Evolutionary conservation across 2,888 invertebrate genomes (phyloP), one percentile per base, ranked within the genome.

Genomic region (Drosophila ezoana): DNA sequence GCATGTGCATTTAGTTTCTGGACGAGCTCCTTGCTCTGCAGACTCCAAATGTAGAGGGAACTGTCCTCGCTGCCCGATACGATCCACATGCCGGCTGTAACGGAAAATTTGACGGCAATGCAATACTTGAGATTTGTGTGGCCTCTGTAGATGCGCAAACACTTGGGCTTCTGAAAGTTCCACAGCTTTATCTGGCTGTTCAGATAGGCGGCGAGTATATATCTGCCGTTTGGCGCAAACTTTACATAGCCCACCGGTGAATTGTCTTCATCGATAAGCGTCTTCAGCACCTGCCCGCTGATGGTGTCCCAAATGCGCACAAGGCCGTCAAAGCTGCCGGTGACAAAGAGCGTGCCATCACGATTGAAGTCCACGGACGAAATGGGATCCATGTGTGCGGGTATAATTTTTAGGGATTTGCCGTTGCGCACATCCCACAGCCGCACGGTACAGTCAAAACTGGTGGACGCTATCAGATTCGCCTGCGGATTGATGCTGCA

Each of bases 1-100:
- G 98, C 97, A 91, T 99, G 99, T 0, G 99, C 99, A 81, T 96
- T 96, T 63, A 99, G 93, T 93, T 98, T 97, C 93, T 99, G 99
- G 56, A 99, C 99, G 62, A 99, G 96, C 93, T 99, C 98, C 93
- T 98, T 99, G 9, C 98, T 98, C 92, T 99, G 99, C 77, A 99
- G 94, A 93, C 99, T 99, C 99, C 99, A 99, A 89, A 99, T 98
- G 92, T 99, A 99, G 0, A 99, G 97, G 93, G 97, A 94, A 91
- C 98, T 97, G 92, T 99, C 99, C 93, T 99, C 99, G 3, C 99
- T 99, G 13, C 99, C 99, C 35, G 98, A 98, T 35, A 99, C 99
- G 91, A 99, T 99, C 99, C 99, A 99, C 97, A 99, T 99, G 91
- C 99, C 99, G 58, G 99, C 99, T 13, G 99, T 99, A 5, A 99